Conservation (phyloP, 2,113 vertebrate genomes). For the Myrmecobius fasciatus region DNA sequence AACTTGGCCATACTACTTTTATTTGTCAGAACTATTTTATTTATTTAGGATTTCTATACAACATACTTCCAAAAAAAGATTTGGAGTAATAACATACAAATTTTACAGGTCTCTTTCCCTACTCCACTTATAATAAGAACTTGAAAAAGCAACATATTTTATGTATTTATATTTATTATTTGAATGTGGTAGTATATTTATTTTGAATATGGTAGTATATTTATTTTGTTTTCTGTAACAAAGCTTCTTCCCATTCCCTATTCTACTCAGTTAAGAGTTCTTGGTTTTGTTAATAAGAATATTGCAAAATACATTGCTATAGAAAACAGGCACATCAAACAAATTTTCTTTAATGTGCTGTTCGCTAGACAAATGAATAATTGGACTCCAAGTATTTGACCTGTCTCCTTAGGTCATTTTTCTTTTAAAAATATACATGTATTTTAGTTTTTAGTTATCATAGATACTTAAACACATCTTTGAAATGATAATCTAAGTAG, state of each 20-base stretch:
- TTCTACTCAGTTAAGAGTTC: not conserved
- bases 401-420: conserved; percentile 1
- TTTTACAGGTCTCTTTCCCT: conserved; percentile 19
- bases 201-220: not conserved
- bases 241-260: not conserved
- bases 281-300: not conserved
- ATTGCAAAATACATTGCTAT: not conserved
- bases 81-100: not conserved
- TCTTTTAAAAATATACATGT: not conserved
- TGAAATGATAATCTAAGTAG: conserved; percentile 15
- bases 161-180: not conserved
- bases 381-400: conserved; percentile 25
- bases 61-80: conserved; percentile 52
- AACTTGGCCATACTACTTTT: conserved; percentile 7
- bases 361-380: not conserved
- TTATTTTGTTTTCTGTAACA: not conserved
- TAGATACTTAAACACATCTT: not conserved
- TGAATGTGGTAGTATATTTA: not conserved
- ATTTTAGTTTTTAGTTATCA: conserved; percentile 1
- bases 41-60: conserved; percentile 28
- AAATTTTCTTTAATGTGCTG: conserved; percentile 43
- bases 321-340: not conserved
- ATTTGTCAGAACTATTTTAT: conserved; percentile 19
- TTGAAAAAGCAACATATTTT: conserved; percentile 17
- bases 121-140: conserved; percentile 28